Evolutionary conservation across 1,140 invertebrate species (phyloP), one percentile per base, ranked within the genome.

Genomic region (Diorhabda elongata): DNA sequence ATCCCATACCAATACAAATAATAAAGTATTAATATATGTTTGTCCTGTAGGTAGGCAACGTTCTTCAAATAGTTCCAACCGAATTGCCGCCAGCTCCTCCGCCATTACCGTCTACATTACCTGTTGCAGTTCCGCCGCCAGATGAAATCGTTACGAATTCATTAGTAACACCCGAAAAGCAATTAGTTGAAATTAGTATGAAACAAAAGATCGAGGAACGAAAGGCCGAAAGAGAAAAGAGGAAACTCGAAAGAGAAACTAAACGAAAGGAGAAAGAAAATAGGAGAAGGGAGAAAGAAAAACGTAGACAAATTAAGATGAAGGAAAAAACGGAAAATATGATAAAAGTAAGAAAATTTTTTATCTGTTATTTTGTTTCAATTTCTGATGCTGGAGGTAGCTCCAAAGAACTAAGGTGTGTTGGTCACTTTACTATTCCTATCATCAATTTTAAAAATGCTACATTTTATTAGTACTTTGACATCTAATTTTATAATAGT

Each of bases 41-140:
- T 69, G 75, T 80, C 45, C 74, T 84, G 0, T 81, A 85, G 82
- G 82, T 87, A 9, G 86, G 86, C 9, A 86, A 88, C 73, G 83
- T 87, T 72, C 76, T 88, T 2, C 86, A 87, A 79, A 85, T 88
- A 11, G 81, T 86, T 5, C 85, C 85, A 2, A 67, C 65, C 4
- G 74, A 75, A 58, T 11, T 44, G 5, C 65, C 58, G 42, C 65
- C 66, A 44, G 5, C 60, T n/a, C 8, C 57, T 26, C 58, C 47
- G 41, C 62, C 63, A 6, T 44, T 47, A 1, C 26, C 61, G n/a
- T 4, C 64, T 63, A 45, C 64, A 26, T 26, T 26, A 26, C 26
- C 26, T 26, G 1, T 26, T 26, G 26, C 26, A 26, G 26, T 26
- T 6, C 9, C 8, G 45, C 43, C 61, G 66, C 72, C 77, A 8